Conservation (phyloP, 2,797 vertebrate species). For the Microctenopoma stevenorrisi region DNA sequence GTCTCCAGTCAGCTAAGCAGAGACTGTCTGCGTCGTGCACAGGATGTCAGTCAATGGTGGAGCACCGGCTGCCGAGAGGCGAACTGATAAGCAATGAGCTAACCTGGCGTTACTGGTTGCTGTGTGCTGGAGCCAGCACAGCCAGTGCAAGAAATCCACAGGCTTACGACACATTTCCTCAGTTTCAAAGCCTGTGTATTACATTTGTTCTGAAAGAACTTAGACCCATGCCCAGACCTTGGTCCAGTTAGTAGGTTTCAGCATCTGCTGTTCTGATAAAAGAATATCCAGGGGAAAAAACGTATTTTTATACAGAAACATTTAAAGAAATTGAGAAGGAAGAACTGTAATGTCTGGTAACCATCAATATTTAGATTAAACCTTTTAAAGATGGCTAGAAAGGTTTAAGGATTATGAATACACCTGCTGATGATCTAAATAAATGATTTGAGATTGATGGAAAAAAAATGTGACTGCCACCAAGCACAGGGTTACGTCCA, state of each 20-base stretch:
- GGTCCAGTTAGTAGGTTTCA: neutral
- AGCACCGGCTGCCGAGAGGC: slow-evolving; percentile 37
- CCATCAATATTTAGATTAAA: neutral
- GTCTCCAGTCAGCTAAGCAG: slow-evolving; percentile 34
- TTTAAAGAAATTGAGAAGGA: neutral
- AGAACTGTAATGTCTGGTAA: neutral
- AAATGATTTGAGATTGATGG: slow-evolving; percentile 8
- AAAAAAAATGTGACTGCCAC: slow-evolving; percentile 22
- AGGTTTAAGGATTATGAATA: slow-evolving; percentile 1
- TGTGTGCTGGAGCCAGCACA: slow-evolving; percentile 9
- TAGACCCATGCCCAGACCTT: neutral
- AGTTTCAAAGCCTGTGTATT: slow-evolving; percentile 1
- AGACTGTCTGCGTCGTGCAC: slow-evolving; percentile 30
- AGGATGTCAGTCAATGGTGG: slow-evolving; percentile 39
- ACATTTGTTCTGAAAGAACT: neutral
- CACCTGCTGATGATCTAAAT: neutral
- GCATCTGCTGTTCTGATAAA: slow-evolving; percentile 1
- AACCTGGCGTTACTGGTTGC: slow-evolving; percentile 11
- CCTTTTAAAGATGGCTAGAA: neutral
- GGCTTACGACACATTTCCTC: neutral
- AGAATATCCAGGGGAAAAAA: neutral
- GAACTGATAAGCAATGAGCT: slow-evolving; percentile 49
- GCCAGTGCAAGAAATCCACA: slow-evolving; percentile 7
- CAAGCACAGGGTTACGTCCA: slow-evolving; percentile 35
- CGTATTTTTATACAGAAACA: neutral